These are phyloP conservation scores for Diabrotica undecimpunctata DNA, from an alignment of 1,140 invertebrate genomes.

Conservation along the genomic window DNA sequence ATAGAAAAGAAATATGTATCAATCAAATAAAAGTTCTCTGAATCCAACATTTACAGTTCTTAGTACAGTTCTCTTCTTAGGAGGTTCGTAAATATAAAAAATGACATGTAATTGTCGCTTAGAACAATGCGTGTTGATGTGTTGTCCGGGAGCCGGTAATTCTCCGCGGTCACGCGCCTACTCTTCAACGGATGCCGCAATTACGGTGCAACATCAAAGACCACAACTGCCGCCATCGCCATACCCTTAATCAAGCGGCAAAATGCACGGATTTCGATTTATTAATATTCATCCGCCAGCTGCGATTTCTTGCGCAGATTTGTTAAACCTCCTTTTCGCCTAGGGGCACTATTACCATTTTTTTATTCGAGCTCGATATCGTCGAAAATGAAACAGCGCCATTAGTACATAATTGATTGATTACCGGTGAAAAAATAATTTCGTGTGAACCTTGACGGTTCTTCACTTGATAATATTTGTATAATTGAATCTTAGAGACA, in stretches of 20 bases:
- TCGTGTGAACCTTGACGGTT: no score
- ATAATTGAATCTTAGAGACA: no score
- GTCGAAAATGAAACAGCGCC: neutral
- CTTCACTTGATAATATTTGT: no score
- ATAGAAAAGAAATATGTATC: neutral
- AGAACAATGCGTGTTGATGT: constrained; percentile 14
- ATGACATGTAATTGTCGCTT: constrained; percentile 5
- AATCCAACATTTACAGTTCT: constrained; percentile 1
- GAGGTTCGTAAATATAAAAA: constrained; percentile 5
- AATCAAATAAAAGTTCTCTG: neutral
- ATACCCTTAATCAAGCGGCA: constrained; percentile 4
- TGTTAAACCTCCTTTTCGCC: neutral
- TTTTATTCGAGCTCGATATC: neutral
- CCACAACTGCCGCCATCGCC: neutral
- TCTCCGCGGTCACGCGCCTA: constrained; percentile 4
- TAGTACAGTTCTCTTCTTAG: neutral
- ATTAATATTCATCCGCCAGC: constrained; percentile 4
- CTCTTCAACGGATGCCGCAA: constrained; percentile 1
- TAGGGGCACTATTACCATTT: neutral
- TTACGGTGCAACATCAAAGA: constrained; percentile 6
- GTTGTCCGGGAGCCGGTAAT: constrained; percentile 9
- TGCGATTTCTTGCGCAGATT: constrained; percentile 5
- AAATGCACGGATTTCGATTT: constrained; percentile 8
- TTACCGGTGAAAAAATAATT: neutral
- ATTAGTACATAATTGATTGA: neutral